Base-by-base conservation (phyloP, 2,888 invertebrate genomes). In the Lasioglossum villosulum region DNA sequence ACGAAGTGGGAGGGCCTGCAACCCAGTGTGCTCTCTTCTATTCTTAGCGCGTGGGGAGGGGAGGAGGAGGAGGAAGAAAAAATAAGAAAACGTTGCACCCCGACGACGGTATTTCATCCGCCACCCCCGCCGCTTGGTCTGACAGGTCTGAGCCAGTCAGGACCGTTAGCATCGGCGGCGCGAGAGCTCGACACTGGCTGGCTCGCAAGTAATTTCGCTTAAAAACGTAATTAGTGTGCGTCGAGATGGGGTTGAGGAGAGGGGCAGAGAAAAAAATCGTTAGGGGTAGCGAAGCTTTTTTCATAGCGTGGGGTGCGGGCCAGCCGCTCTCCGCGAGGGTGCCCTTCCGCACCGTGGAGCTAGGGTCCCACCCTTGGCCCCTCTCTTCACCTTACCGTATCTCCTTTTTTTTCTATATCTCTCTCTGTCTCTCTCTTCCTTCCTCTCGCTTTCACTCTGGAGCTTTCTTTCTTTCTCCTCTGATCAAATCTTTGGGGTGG, bases 201-300 rank as follows among this genome's bases (percentile, higher is more conserved):
- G 92, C 89, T 91, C 91, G 90, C 93, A 92, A 93, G 94, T 94
- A 94, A 94, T 94, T 94, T 93, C 93, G 94, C 94, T 94, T 94
- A 94, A 94, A 94, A 94, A 94, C 94, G 94, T 94, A 94, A 94
- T 94, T 94, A 94, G 94, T 93, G 93, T 92, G 93, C 94, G 92
- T 86, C 90, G 92, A 88, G 93, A 94, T 93, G 92, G 93, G 94
- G 93, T 93, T 93, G 92, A 90, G 88, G 82, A 88, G 70, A 70
- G 70, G 39, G 45, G 34, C 12, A 73, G 48, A 86, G 88, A 90
- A 92, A 93, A 91, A 93, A 91, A 92, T 92, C 90, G 92, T 92
- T 91, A 92, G 92, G 93, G 93, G 91, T 90, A 91, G 93, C 92
- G 88, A 90, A 91, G 92, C 92, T 93, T 93, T 93, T 93, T 91